These are phyloP conservation scores for Stenolophus ochropezus DNA, from an alignment of 2,888 invertebrate genomes.

Conservation along the genomic window DNA sequence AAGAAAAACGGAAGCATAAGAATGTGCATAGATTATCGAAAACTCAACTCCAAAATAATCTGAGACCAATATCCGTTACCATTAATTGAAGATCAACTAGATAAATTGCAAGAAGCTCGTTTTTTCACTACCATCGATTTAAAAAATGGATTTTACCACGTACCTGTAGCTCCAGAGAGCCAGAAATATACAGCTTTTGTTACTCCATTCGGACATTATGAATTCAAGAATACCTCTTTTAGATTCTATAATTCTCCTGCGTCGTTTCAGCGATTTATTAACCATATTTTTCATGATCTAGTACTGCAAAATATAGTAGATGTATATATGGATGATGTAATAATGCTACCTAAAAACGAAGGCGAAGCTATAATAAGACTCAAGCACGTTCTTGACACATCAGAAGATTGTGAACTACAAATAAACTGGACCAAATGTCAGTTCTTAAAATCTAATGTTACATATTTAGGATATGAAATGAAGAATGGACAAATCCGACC, in stretches of 20 bases:
- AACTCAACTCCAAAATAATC: neutral
- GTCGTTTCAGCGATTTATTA: constrained; percentile 11
- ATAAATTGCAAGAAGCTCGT: constrained; percentile 62
- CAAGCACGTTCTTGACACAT: neutral
- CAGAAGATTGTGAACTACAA: too few species aligned
- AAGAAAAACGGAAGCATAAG: constrained; percentile 5
- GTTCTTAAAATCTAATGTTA: neutral
- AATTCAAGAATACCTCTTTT: constrained; percentile 29
- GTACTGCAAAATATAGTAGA: neutral
- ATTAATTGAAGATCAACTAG: constrained; percentile 66
- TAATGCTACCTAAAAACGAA: constrained; percentile 1
- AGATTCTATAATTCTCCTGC: constrained; percentile 18
- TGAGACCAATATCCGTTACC: constrained; percentile 65
- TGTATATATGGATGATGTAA: constrained; percentile 17
- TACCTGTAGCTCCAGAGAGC: constrained; percentile 4
- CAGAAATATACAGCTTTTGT: constrained; percentile 23
- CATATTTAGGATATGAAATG: constrained; percentile 3
- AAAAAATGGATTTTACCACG: constrained; percentile 10
- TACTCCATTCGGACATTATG: constrained; percentile 14
- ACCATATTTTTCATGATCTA: constrained; percentile 4
- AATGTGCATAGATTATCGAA: constrained; percentile 16
- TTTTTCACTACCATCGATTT: constrained; percentile 61
- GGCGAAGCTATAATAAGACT: neutral
- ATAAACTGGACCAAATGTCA: constrained; percentile 11
- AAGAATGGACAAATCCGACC: neutral